Base-by-base conservation (phyloP, 2,888 invertebrate species). In the Campoletis raptor region DNA sequence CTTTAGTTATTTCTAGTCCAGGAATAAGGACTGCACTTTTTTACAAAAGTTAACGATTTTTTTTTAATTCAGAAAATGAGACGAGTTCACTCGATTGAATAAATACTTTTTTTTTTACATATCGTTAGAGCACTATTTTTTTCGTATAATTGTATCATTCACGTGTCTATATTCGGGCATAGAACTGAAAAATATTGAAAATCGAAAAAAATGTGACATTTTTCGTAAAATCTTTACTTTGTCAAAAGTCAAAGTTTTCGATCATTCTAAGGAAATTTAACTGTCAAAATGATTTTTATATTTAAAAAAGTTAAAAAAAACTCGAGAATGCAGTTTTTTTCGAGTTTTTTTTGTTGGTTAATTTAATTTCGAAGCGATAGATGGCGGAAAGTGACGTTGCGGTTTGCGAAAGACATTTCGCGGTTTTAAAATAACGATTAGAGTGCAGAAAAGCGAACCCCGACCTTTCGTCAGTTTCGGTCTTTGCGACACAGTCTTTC, bases 391-490 rank as follows among this genome's bases (percentile, higher is more conserved):
- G n/a, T 36, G 40, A 67, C 7, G 45, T 48, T 77, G 70, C 72
- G 37, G 54, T 81, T 85, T 73, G 78, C 67, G 72, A 81, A 81
- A 85, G 45, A 36, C 37, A 1, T 45, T 45, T 42, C 40, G 61
- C 52, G 30, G 48, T 61, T 37, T 9, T 64, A 70, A 30, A 36
- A 37, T 54, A 36, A 72, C 57, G 67, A 67, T 79, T n/a, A 81
- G 52, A 48, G 45, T 21, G 52, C 66, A 69, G 18, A 69, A 70
- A 81, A 40, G 30, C 30, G 57, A 74, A 36, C 48, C 54, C 24
- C 69, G 69, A 64, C 52, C 76, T 85, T 85, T 72, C 85, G 85
- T 42, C 54, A 76, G 24, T 81, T 54, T 54, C 15, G 37, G 66
- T 70, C 52, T 21, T 40, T 54, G 72, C 30, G 52, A 15, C 21